phyloP scores from a whole-genome alignment of 2,113 vertebrate genomes.

The Aviceda subcristata region DNA sequence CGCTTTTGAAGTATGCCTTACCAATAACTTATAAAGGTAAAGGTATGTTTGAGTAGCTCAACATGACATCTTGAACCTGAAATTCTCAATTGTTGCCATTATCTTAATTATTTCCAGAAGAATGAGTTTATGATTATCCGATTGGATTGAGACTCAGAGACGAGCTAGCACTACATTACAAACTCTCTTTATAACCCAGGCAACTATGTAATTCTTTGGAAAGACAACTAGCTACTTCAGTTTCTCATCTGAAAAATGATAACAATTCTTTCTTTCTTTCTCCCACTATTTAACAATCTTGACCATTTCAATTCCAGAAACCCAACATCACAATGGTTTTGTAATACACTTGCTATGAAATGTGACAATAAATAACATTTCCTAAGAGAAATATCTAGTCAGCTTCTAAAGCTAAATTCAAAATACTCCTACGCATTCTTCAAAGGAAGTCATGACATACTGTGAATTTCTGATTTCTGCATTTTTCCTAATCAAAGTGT shows the following conservation, averaged over 20 bases:
- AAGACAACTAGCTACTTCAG: neutral
- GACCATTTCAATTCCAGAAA: neutral
- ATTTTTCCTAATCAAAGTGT: neutral
- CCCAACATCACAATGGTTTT: neutral
- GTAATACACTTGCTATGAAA: neutral
- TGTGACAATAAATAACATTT: neutral
- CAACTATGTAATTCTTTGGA: neutral
- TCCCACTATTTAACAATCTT: neutral
- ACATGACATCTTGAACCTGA: neutral
- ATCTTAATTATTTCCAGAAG: neutral
- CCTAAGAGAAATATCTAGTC: neutral
- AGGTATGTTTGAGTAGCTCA: neutral
- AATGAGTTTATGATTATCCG: neutral
- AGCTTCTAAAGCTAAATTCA: neutral
- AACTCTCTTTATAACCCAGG: neutral
- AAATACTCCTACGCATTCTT: neutral
- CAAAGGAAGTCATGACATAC: neutral
- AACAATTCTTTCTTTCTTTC: neutral
- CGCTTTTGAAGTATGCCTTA: neutral
- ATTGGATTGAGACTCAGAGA: neutral
- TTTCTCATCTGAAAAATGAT: neutral
- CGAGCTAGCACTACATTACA: neutral
- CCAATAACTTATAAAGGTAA: neutral
- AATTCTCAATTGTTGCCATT: neutral
- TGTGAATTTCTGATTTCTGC: neutral